phyloP scores from a whole-genome alignment of 2,888 invertebrate species.

The Parnassius apollo region DNA sequence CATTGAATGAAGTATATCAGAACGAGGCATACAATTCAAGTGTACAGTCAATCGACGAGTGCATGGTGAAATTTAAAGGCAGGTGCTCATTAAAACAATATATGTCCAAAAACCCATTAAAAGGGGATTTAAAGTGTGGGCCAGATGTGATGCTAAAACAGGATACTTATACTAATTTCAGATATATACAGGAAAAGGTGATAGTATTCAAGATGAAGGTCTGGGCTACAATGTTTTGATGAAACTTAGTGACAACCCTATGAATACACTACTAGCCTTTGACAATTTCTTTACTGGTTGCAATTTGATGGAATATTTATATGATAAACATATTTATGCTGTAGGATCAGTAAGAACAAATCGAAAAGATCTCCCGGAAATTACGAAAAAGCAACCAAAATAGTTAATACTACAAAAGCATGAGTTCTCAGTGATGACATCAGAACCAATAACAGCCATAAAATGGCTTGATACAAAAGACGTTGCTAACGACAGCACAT shows the following conservation, averaged over 20 bases:
- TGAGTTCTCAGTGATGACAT: constrained; percentile 37
- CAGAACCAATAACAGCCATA: constrained; percentile 28
- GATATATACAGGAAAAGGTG: constrained; percentile 37
- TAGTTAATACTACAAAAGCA: constrained; percentile 35
- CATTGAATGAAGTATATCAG: constrained; percentile 27
- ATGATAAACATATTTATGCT: constrained; percentile 35
- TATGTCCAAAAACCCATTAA: constrained; percentile 28
- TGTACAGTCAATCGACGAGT: constrained; percentile 31
- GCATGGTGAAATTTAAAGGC: constrained; percentile 33
- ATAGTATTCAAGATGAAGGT: constrained; percentile 33
- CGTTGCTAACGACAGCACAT: constrained; percentile 37
- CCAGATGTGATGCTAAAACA: constrained; percentile 29
- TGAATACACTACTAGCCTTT: constrained; percentile 38
- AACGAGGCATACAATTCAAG: constrained; percentile 12
- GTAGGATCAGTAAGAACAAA: constrained; percentile 39
- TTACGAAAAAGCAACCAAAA: constrained; percentile 1
- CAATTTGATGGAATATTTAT: constrained; percentile 33
- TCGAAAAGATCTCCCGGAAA: constrained; percentile 1
- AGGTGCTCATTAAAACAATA: constrained; percentile 30
- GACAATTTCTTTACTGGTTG: constrained; percentile 40
- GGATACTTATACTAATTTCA: constrained; percentile 37
- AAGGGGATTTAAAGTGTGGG: constrained; percentile 23
- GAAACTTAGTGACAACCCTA: constrained; percentile 26
- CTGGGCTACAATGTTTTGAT: constrained; percentile 32
- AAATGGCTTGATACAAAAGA: constrained; percentile 19